A percentile compares a stretch with the other conserved stretches of the same genome.
Conservation (phyloP, 2,888 invertebrate species). For the Venusia cambrica region DNA sequence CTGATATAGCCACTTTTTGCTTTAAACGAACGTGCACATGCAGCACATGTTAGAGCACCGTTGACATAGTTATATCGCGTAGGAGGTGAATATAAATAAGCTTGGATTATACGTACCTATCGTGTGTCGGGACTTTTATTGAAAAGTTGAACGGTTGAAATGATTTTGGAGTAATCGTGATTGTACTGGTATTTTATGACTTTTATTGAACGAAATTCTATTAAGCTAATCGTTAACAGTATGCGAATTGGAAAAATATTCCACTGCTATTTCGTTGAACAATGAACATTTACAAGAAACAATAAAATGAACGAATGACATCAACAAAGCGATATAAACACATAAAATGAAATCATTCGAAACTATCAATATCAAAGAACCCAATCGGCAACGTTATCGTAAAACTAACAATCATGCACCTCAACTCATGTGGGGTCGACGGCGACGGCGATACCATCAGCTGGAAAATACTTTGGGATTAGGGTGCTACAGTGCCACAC, state of each 20-base stretch:
- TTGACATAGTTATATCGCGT: conserved; percentile 17
- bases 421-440: conserved; percentile 41
- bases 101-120: conserved; percentile 15
- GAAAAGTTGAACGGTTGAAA: conserved; percentile 9
- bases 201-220: neutral
- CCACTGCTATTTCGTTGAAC: no score
- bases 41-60: no score
- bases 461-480: conserved; percentile 26
- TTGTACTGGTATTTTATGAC: conserved; percentile 4
- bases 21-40: no score
- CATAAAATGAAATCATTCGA: conserved; percentile 15
- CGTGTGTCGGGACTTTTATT: conserved; percentile 17
- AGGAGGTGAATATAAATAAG: conserved; percentile 17
- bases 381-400: conserved; percentile 27
- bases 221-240: neutral
- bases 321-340: conserved; percentile 8
- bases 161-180: conserved; percentile 2
- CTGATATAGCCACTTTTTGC: no score
- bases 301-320: neutral
- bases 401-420: conserved; percentile 36
- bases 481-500: conserved; percentile 8
- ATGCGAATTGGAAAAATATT: no score
- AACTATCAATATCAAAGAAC: conserved; percentile 19
- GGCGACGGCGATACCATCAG: conserved; percentile 39
- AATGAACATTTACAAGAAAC: neutral